Percentiles rank a stretch among this genome's conserved stretches.
phyloP scores from a whole-genome alignment of 2,888 invertebrate species.

The Junonia oenone region DNA sequence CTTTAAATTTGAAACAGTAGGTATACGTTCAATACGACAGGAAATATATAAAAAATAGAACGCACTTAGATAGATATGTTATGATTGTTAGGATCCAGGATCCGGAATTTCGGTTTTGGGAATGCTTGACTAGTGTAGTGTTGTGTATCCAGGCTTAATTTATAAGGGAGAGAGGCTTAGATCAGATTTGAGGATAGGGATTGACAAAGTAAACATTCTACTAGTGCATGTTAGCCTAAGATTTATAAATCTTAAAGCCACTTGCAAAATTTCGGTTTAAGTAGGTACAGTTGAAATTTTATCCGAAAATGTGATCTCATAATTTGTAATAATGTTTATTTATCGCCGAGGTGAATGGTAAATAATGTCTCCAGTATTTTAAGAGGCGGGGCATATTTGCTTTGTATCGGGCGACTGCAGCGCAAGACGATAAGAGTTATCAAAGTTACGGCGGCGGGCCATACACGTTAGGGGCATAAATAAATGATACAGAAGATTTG shows the following conservation, averaged over 20 bases:
- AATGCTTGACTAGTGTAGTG: no score
- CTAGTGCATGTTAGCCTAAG: no score
- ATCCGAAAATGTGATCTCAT: background rate
- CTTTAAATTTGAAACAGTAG: background rate
- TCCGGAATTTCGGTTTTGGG: no score
- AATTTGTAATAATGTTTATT: background rate
- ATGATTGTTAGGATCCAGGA: no score
- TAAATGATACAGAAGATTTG: slow-evolving; percentile 6
- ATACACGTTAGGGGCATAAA: slow-evolving; percentile 12
- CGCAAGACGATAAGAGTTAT: slow-evolving; percentile 50
- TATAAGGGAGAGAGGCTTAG: no score
- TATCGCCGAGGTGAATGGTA: background rate
- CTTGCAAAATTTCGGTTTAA: background rate
- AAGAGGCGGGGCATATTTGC: slow-evolving; percentile 24
- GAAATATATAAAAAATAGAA: no score
- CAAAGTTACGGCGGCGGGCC: slow-evolving; percentile 34
- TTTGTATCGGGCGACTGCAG: slow-evolving; percentile 18
- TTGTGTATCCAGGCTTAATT: no score
- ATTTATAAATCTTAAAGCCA: no score
- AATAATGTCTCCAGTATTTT: slow-evolving; percentile 15
- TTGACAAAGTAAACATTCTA: no score
- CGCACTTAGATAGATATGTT: no score
- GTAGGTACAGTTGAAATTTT: background rate
- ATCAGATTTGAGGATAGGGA: no score
- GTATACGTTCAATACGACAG: no score